Conservation (phyloP, 2,797 vertebrate genomes). For the Hyperoplus immaculatus region DNA sequence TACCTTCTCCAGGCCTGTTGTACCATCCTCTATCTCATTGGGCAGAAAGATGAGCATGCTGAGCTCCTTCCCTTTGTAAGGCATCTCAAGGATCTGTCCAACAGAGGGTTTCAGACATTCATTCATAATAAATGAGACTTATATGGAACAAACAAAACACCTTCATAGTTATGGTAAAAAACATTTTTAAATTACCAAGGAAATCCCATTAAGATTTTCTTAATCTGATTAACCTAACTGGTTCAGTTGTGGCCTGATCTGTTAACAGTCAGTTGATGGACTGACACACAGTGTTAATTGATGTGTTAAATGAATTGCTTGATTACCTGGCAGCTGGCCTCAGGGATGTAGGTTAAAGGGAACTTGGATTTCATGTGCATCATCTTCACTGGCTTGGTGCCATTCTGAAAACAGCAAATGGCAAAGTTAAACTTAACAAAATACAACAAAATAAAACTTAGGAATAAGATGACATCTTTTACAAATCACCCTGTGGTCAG, state of each 20-base stretch:
- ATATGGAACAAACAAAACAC: background rate
- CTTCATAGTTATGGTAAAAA: background rate
- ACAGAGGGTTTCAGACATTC: conserved; percentile 1
- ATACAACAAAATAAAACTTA: no score
- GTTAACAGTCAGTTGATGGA: background rate
- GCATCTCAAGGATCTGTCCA: conserved; percentile 89
- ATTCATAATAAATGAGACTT: no score
- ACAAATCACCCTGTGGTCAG: background rate
- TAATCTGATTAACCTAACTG: background rate
- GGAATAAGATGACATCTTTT: background rate
- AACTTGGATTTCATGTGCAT: conserved; percentile 86
- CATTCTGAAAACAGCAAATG: conserved; percentile 72
- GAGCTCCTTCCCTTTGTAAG: conserved; percentile 85
- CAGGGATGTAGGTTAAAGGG: conserved; percentile 81
- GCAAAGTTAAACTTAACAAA: background rate
- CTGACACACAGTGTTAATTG: background rate
- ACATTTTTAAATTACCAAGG: background rate
- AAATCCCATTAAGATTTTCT: background rate
- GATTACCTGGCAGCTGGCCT: conserved; percentile 77
- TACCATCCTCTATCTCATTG: conserved; percentile 73
- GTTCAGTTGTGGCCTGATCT: background rate
- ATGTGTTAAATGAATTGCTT: background rate
- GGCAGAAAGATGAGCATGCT: conserved; percentile 92
- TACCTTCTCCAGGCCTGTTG: conserved; percentile 89
- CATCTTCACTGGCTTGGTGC: conserved; percentile 89